These are phyloP conservation scores for Pagrus major DNA, from an alignment of 2,113 vertebrate genomes.

Conservation along the genomic window DNA sequence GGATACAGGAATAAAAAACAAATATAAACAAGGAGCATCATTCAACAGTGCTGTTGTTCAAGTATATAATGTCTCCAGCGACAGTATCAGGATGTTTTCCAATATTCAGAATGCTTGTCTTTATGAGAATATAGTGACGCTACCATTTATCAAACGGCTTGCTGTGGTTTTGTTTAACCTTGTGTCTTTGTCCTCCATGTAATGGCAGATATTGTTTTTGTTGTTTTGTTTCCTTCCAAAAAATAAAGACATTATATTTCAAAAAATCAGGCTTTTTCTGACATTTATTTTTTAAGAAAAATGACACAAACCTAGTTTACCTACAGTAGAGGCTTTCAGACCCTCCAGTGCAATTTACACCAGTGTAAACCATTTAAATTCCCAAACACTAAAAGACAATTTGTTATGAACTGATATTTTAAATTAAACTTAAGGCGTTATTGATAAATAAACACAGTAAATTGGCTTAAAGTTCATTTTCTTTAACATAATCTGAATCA, in stretches of 20 bases:
- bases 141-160: neutral
- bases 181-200: neutral
- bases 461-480: too few species aligned
- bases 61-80: neutral
- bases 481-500: too few species aligned
- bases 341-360: neutral
- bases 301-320: neutral
- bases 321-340: neutral
- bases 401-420: too few species aligned
- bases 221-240: neutral
- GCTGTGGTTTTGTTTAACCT: conserved; percentile 21
- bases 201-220: neutral
- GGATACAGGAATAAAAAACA: neutral
- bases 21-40: neutral
- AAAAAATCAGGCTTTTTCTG: neutral
- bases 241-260: neutral
- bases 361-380: neutral
- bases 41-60: neutral
- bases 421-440: too few species aligned
- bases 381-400: too few species aligned
- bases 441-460: too few species aligned
- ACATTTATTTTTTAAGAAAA: too few species aligned
- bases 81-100: neutral
- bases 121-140: neutral
- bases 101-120: neutral